These are phyloP conservation scores for Tiliacea citrago DNA, from an alignment of 2,888 invertebrate species.

Conservation along the genomic window DNA sequence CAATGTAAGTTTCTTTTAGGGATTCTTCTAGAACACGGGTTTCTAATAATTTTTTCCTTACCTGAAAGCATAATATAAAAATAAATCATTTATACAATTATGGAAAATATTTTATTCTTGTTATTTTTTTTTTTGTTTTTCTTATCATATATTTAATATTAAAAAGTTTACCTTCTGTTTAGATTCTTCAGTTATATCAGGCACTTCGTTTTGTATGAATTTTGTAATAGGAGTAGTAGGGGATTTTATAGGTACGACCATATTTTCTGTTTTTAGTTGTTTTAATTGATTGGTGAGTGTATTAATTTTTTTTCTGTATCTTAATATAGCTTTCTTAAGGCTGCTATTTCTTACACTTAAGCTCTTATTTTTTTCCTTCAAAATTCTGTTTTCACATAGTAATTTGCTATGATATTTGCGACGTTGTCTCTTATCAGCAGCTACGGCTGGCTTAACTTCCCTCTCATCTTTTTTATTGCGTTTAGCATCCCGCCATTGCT, in stretches of 20 bases:
- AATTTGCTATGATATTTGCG: conserved; percentile 2
- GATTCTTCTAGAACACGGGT: conserved; percentile 6
- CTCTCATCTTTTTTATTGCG: conserved; percentile 4
- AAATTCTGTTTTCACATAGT: conserved; percentile 1
- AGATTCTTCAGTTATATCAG: conserved; percentile 5
- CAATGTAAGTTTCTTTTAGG: not conserved
- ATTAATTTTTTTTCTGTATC: conserved; percentile 9
- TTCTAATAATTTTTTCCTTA: conserved; percentile 6
- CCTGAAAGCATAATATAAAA: not conserved
- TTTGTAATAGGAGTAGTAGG: not conserved
- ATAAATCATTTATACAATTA: not conserved
- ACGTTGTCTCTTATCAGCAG: conserved; percentile 1
- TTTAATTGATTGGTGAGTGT: conserved; percentile 5
- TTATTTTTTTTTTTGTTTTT: no score
- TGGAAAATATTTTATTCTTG: no score
- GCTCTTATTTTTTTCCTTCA: conserved; percentile 5
- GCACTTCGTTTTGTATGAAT: conserved; percentile 4
- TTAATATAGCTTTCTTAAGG: conserved; percentile 8
- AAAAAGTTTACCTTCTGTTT: not conserved
- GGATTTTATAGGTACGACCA: not conserved
- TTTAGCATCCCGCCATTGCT: conserved; percentile 14
- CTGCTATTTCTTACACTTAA: conserved; percentile 12
- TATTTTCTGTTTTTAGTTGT: conserved; percentile 2
- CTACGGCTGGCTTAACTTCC: not conserved
- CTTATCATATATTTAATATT: no score